Conservation (phyloP, 1,140 invertebrate genomes). For the Drosophila obscura region DNA sequence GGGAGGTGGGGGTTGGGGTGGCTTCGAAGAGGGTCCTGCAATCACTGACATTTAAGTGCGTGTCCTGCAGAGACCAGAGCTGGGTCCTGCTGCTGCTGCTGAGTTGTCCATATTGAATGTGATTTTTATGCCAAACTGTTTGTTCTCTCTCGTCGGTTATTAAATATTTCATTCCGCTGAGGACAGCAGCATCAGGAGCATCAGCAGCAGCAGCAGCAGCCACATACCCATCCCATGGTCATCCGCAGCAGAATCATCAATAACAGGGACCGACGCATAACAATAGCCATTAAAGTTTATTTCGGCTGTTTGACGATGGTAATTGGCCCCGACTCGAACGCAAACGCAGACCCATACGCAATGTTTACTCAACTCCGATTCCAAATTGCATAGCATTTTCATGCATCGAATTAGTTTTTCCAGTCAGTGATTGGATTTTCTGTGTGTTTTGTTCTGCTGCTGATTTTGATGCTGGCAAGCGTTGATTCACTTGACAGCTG, state of each 20-base stretch:
- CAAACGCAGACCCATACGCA: constrained; percentile 9
- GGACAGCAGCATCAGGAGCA: constrained; percentile 34
- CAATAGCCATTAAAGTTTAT: constrained; percentile 72
- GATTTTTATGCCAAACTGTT: constrained; percentile 62
- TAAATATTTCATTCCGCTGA: constrained; percentile 67
- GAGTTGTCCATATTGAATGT: constrained; percentile 45
- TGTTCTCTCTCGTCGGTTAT: constrained; percentile 46
- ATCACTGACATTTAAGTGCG: constrained; percentile 57
- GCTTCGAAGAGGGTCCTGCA: neutral
- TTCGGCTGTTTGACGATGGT: constrained; percentile 53
- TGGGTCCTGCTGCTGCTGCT: constrained; percentile 5
- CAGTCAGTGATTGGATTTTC: constrained; percentile 29
- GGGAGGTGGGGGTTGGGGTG: neutral
- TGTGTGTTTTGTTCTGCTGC: neutral
- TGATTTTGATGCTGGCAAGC: constrained; percentile 11
- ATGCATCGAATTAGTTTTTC: constrained; percentile 50
- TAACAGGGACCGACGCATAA: constrained; percentile 41
- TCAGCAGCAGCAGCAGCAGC: constrained; percentile 19
- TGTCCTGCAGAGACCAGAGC: constrained; percentile 16
- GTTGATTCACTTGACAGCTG: constrained; percentile 36
- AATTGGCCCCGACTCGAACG: constrained; percentile 47
- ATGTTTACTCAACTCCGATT: constrained; percentile 27
- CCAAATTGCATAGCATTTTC: constrained; percentile 36
- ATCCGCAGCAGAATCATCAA: constrained; percentile 33
- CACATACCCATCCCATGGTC: constrained; percentile 8